Percentiles rank a stretch among this genome's conserved stretches.
phyloP scores from a whole-genome alignment of 2,113 vertebrate species.

The Heliornis fulica region DNA sequence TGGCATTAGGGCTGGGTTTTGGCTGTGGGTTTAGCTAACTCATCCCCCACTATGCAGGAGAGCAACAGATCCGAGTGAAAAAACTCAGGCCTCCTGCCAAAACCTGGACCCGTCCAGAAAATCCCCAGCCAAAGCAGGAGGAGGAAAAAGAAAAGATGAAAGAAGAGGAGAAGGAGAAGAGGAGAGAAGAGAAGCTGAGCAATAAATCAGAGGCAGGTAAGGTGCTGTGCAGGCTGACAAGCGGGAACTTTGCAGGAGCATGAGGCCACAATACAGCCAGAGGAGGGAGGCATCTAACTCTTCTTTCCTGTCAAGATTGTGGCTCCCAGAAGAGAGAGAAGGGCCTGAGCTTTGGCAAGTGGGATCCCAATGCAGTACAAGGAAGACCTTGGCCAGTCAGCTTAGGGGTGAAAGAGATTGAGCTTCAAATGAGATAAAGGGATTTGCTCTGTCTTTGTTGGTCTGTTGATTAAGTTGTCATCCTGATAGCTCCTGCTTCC shows the following conservation, averaged over 20 bases:
- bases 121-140: background rate
- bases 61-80: slow-evolving; percentile 47
- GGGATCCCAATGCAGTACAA: background rate
- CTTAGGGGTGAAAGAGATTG: background rate
- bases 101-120: slow-evolving; percentile 21
- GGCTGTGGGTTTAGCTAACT: background rate
- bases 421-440: background rate
- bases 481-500: background rate
- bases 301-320: background rate
- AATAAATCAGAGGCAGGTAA: slow-evolving; percentile 33
- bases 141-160: background rate
- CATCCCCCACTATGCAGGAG: slow-evolving; percentile 49
- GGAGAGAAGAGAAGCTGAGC: background rate
- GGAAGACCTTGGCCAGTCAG: background rate
- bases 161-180: background rate
- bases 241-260: background rate
- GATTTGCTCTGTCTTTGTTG: background rate
- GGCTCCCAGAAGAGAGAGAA: background rate
- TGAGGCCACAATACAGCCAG: background rate
- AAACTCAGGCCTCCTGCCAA: slow-evolving; percentile 43
- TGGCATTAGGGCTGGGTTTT: background rate
- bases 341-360: background rate
- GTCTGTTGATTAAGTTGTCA: background rate
- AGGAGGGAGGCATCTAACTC: background rate
- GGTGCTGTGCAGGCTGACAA: background rate